Evolutionary conservation across 2,797 vertebrate genomes (phyloP).

Genomic region (Pangasius larnaudii): DNA sequence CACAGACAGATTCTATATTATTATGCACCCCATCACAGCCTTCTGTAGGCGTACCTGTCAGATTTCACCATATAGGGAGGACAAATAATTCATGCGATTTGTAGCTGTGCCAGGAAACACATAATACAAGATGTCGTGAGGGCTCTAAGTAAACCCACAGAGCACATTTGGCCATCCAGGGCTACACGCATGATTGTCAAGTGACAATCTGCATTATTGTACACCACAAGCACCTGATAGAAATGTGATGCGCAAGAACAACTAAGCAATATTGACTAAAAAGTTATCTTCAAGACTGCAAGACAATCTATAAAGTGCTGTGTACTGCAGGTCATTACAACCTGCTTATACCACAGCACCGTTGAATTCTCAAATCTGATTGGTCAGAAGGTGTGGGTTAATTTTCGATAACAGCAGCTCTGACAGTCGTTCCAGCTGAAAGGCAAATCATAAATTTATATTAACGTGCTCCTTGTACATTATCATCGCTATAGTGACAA

Average conservation of each 20-base stretch:
- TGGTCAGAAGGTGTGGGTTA: neutral
- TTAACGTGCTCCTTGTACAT: neutral
- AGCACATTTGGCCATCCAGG: neutral
- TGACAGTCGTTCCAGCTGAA: neutral
- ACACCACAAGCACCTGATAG: neutral
- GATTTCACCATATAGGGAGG: slow-evolving; percentile 41
- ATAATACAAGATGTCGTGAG: slow-evolving; percentile 12
- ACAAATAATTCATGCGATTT: slow-evolving; percentile 37
- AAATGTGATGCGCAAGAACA: neutral
- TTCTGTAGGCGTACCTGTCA: slow-evolving; percentile 22
- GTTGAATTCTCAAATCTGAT: neutral
- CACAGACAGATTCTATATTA: slow-evolving; percentile 36
- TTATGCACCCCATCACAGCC: slow-evolving; percentile 28
- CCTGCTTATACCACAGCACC: neutral
- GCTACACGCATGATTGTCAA: neutral
- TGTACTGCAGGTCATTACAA: neutral
- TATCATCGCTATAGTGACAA: too few relatives aligned
- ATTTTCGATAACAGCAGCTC: neutral
- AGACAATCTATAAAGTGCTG: neutral
- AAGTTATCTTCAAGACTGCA: neutral
- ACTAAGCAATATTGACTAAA: neutral
- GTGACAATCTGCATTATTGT: neutral
- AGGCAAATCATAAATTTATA: neutral
- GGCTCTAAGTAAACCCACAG: neutral
- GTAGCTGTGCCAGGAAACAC: slow-evolving; percentile 19